Percentiles rank a stretch among this genome's conserved stretches.
Evolutionary conservation across 2,888 invertebrate species (phyloP).

Genomic region (Stegana nigrithorax): DNA sequence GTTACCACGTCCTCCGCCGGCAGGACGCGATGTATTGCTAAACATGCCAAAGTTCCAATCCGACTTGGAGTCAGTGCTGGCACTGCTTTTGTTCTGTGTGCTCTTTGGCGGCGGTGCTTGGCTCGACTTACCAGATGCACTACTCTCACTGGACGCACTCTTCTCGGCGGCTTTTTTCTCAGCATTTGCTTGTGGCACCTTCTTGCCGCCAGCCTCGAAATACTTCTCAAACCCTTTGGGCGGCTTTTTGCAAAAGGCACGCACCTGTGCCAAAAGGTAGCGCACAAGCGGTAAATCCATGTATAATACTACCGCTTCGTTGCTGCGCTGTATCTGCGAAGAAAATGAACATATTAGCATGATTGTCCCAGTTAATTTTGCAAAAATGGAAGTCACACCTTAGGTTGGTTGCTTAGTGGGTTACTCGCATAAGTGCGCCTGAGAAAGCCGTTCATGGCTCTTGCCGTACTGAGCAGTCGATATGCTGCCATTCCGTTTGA

Average conservation of each 20-base stretch:
- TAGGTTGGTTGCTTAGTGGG: conserved; percentile 65
- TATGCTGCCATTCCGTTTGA: conserved; percentile 72
- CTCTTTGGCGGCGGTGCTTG: conserved; percentile 67
- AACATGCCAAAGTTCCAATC: conserved; percentile 77
- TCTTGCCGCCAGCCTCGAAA: conserved; percentile 75
- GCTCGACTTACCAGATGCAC: conserved; percentile 42
- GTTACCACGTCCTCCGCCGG: conserved; percentile 65
- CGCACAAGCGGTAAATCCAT: conserved; percentile 52
- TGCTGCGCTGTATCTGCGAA: conserved; percentile 36
- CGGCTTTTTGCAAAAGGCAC: conserved; percentile 78
- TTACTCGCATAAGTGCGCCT: conserved; percentile 65
- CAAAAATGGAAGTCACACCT: conserved; percentile 42
- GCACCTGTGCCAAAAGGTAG: conserved; percentile 55
- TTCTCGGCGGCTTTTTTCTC: conserved; percentile 28
- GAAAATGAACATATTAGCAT: not conserved
- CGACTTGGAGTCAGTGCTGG: conserved; percentile 47
- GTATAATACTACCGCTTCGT: conserved; percentile 26
- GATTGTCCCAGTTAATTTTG: too few relatives aligned
- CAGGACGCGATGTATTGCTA: conserved; percentile 61
- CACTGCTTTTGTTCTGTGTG: conserved; percentile 64
- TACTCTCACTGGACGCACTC: conserved; percentile 61
- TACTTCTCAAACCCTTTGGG: conserved; percentile 96
- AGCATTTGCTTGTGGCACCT: conserved; percentile 39
- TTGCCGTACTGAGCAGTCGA: conserved; percentile 73
- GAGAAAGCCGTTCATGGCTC: conserved; percentile 71